phyloP scores from a whole-genome alignment of 2,113 vertebrate species.

The Mirza zaza region DNA sequence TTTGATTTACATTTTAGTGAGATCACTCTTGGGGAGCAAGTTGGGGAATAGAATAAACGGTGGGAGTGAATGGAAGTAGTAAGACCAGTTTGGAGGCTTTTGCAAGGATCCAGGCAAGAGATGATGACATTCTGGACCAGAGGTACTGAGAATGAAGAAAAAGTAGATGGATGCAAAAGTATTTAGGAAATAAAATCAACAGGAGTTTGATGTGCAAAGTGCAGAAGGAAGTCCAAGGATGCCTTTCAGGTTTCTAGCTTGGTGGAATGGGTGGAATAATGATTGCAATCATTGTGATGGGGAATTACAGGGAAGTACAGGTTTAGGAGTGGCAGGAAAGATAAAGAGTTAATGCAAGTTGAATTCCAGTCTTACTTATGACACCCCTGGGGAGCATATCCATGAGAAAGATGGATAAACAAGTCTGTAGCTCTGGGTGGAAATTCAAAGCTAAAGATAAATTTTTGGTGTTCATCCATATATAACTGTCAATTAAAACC shows the following conservation, averaged over 20 bases:
- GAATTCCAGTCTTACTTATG: neutral
- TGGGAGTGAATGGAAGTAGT: neutral
- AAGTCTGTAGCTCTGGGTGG: neutral
- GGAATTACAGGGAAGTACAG: neutral
- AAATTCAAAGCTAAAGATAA: neutral
- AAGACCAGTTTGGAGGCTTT: neutral
- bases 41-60: neutral
- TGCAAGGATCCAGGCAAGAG: neutral
- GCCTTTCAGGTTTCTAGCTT: neutral
- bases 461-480: neutral
- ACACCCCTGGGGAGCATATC: neutral
- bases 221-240: neutral
- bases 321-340: neutral
- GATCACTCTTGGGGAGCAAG: neutral
- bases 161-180: neutral
- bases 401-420: neutral
- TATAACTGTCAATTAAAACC: neutral
- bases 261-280: neutral
- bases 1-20: conserved; percentile 47
- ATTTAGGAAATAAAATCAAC: neutral
- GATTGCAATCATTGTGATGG: too few relatives aligned
- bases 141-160: neutral
- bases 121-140: neutral
- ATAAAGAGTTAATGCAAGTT: neutral
- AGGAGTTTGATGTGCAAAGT: neutral